A percentile compares a stretch with the other conserved stretches of the same genome.
Conservation (phyloP, 2,797 vertebrate species). For the Orientallactaga sibirica region DNA sequence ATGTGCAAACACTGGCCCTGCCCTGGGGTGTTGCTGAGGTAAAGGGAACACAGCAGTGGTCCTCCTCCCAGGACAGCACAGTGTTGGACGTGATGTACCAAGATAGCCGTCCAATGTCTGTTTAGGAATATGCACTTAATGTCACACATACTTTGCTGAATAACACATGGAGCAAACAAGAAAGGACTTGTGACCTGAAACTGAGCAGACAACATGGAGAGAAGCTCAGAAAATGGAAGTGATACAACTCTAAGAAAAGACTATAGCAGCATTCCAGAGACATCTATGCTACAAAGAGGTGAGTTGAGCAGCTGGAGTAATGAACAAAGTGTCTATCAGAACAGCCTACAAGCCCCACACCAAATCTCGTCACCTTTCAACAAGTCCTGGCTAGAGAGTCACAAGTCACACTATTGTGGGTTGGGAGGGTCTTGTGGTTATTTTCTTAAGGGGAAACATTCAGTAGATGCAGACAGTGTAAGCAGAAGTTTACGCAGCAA, state of each 20-base stretch:
- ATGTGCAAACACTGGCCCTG: not conserved
- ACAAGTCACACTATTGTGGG: not conserved
- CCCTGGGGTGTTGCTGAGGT: no score
- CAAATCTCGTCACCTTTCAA: not conserved
- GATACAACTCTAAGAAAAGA: not conserved
- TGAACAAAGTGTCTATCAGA: not conserved
- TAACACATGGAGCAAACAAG: not conserved
- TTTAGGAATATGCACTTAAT: not conserved
- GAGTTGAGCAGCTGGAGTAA: not conserved
- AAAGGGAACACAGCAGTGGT: not conserved
- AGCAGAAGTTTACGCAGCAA: no score
- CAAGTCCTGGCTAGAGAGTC: not conserved
- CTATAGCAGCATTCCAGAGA: not conserved
- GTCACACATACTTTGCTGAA: not conserved
- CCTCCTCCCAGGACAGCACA: not conserved
- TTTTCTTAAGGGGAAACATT: not conserved
- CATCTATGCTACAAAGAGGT: rapidly evolving
- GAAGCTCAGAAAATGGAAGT: not conserved
- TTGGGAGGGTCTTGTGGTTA: not conserved
- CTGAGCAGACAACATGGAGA: not conserved
- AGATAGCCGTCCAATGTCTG: not conserved
- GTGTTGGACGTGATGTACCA: no score
- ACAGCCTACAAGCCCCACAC: not conserved
- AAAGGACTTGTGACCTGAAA: not conserved
- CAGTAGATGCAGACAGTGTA: not conserved